These are phyloP conservation scores for Antheraea assamensis DNA, from an alignment of 2,888 invertebrate species.

Conservation along the genomic window DNA sequence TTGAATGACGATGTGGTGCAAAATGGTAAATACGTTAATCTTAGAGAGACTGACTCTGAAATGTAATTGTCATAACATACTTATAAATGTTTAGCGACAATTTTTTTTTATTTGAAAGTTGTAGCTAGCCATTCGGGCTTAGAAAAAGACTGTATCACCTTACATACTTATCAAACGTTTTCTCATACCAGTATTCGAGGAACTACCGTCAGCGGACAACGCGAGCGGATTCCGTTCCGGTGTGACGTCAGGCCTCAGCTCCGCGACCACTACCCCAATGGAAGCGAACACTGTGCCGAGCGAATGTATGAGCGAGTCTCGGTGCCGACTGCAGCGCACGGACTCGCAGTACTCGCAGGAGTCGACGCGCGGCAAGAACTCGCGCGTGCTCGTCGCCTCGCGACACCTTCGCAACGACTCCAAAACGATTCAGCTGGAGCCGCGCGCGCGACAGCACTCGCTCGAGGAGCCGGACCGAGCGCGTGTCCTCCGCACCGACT, in stretches of 20 bases:
- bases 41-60: too few relatives aligned
- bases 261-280: slow-evolving; percentile 65
- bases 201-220: slow-evolving; percentile 83
- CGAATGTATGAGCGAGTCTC: slow-evolving; percentile 31
- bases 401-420: slow-evolving; percentile 84
- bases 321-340: slow-evolving; percentile 60
- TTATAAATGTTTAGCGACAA: too few relatives aligned
- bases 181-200: slow-evolving; percentile 85
- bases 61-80: too few relatives aligned
- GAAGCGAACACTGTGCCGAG: slow-evolving; percentile 41
- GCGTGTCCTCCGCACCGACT: too few relatives aligned
- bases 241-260: slow-evolving; percentile 66
- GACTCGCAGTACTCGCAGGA: slow-evolving; percentile 73
- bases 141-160: too few relatives aligned
- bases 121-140: too few relatives aligned
- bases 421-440: slow-evolving; percentile 84
- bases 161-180: background rate
- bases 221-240: slow-evolving; percentile 74
- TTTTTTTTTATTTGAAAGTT: too few relatives aligned
- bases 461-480: slow-evolving; percentile 53
- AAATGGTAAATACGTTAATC: too few relatives aligned
- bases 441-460: slow-evolving; percentile 75
- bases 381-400: slow-evolving; percentile 77
- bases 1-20: too few relatives aligned
- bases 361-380: slow-evolving; percentile 52